Percentiles rank a stretch among this genome's conserved stretches.
These are phyloP conservation scores for Drosophila bocki DNA, from an alignment of 1,140 invertebrate genomes.

Conservation along the genomic window DNA sequence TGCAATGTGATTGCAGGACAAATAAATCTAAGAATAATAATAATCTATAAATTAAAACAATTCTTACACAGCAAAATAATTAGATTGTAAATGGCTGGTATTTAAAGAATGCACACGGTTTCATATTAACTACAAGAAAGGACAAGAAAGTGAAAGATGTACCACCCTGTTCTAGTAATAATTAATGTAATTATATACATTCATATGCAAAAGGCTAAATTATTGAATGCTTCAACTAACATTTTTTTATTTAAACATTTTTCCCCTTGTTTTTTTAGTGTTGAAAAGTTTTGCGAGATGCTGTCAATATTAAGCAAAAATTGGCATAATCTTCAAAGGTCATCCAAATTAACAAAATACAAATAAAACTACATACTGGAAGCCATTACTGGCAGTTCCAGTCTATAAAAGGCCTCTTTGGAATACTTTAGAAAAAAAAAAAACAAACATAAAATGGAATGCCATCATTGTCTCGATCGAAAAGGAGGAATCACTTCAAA, in stretches of 20 bases:
- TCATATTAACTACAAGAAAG: too few species aligned
- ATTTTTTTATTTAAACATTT: background rate
- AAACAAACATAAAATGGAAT: constrained; percentile 29
- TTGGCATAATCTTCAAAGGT: background rate
- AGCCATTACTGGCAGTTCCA: background rate
- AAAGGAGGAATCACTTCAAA: background rate
- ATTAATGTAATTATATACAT: too few species aligned
- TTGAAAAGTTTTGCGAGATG: constrained; percentile 3
- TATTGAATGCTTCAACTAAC: background rate
- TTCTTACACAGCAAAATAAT: background rate
- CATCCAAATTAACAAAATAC: background rate
- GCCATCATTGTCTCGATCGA: background rate
- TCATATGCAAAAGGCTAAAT: too few species aligned
- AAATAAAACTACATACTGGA: constrained; percentile 12
- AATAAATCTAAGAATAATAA: background rate
- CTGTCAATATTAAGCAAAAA: background rate
- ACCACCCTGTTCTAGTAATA: too few species aligned
- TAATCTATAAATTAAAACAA: background rate
- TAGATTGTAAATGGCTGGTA: background rate
- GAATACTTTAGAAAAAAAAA: background rate
- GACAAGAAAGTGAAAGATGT: too few species aligned
- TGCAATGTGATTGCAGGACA: background rate
- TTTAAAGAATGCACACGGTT: too few species aligned
- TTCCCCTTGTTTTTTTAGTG: background rate
- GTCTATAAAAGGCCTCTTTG: background rate